Conservation (phyloP, 2,797 vertebrate species). For the Bryconaethiops microstoma region DNA sequence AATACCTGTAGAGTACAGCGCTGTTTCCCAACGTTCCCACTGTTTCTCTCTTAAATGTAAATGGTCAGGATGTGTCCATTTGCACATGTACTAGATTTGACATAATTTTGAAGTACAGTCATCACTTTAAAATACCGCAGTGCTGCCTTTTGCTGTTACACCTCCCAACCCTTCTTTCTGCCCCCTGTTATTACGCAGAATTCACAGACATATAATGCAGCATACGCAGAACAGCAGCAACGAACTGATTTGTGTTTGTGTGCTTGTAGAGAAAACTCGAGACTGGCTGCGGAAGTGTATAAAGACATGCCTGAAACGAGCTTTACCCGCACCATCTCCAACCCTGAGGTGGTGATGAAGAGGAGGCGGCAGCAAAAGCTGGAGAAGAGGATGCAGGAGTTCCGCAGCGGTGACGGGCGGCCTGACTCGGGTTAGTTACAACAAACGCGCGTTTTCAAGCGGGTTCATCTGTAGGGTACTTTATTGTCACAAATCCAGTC, state of each 20-base stretch:
- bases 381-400: constrained; percentile 97
- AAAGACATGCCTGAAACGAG: constrained; percentile 99
- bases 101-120: no score
- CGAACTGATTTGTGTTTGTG: not conserved
- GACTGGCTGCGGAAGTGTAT: constrained; percentile 95
- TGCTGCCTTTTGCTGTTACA: no score
- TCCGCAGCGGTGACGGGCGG: constrained; percentile 93
- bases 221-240: no score
- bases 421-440: constrained; percentile 92
- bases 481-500: not conserved
- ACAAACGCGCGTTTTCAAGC: not conserved
- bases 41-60: no score
- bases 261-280: constrained; percentile 81
- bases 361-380: constrained; percentile 93
- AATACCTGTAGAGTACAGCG: no score
- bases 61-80: no score
- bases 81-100: no score
- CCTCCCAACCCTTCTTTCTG: no score
- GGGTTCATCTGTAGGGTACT: not conserved
- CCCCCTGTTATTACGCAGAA: no score
- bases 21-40: no score
- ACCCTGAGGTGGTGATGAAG: constrained; percentile 99
- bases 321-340: constrained; percentile 97
- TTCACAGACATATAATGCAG: no score
- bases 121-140: no score